Evolutionary conservation across 2,888 invertebrate genomes (phyloP), one percentile per base, ranked within the genome.

Genomic region (Dexiosoma caninum): DNA sequence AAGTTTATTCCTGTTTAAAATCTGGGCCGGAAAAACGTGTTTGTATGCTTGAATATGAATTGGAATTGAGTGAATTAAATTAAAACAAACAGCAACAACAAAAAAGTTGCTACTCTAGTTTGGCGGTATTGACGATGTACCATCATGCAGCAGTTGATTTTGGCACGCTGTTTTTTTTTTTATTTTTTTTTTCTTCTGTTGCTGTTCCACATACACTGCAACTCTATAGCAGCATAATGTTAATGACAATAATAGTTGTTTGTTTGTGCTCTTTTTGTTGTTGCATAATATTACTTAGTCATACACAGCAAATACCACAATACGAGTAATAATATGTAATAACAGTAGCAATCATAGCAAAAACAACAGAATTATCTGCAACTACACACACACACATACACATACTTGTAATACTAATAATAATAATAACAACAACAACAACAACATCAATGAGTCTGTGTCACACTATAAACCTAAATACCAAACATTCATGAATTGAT

Each of bases 11-110:
- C 1, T 16, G 21, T 51, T 37, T 44, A 27, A 55, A 81, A 81
- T 77, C 81, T 81, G 77, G 77, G 81, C 77, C 81, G 81, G 77
- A 81, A 81, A 81, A 77, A 81, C 81, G 67, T 81, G 81, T 81
- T 77, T 81, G 72, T 64, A 66, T 57, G 67, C 57, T 67, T 72
- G 67, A 35, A 27, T 76, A 57, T 67, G 55, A 76, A 81, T 55
- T 62, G 23, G 53, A 76, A 81, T 81, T 77, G 69, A 77, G 62
- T 64, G 77, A 77, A 77, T 81, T 72, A 64, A 67, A 53, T 64
- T 53, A 75, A 72, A 72, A 60, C 62, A 32, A 62, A 42, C 16
- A 57, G 21, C 16, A 37, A n/a, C 14, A 35, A 14, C 4, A 62
- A 44, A 44, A 23, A 66, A 67, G 40, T 77, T 62, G 72, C 44